Evolutionary conservation across 2,113 vertebrate genomes (phyloP).

Genomic region (Mola mola): DNA sequence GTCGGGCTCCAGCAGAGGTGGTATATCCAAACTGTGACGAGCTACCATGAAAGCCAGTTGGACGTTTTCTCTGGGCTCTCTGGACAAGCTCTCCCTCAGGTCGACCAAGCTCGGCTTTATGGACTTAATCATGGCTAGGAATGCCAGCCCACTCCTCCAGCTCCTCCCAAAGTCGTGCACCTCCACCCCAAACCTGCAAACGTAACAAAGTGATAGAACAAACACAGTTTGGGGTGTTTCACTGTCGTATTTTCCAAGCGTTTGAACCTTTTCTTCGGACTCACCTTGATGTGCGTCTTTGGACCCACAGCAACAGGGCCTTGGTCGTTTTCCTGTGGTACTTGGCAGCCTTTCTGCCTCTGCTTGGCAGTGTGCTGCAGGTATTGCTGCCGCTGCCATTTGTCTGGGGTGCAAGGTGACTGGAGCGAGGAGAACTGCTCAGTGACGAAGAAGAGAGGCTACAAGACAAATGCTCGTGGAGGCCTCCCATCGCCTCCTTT

Average conservation of each 20-base stretch:
- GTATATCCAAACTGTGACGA: conserved; percentile 82
- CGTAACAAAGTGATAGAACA: not conserved
- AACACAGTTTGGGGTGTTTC: not conserved
- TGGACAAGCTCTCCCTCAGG: conserved; percentile 85
- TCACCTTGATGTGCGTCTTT: conserved; percentile 89
- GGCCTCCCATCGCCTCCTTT: conserved; percentile 87
- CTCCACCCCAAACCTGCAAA: conserved; percentile 86
- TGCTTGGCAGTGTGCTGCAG: conserved; percentile 77
- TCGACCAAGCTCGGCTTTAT: conserved; percentile 88
- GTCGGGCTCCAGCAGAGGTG: conserved; percentile 89
- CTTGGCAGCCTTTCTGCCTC: conserved; percentile 79
- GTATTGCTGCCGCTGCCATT: too few species aligned
- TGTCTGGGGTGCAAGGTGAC: too few species aligned
- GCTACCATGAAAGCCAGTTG: conserved; percentile 87
- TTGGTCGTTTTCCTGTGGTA: conserved; percentile 89
- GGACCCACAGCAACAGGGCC: conserved; percentile 88
- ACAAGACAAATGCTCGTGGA: too few species aligned
- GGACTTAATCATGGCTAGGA: conserved; percentile 89
- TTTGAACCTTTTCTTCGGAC: conserved; percentile 35
- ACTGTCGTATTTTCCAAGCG: not conserved
- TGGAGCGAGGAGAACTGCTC: too few species aligned
- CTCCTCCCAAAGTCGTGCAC: conserved; percentile 90
- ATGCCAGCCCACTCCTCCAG: conserved; percentile 91
- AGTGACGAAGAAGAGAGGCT: too few species aligned
- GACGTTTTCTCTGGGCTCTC: conserved; percentile 84